Conservation (phyloP, 2,113 vertebrate species). For the Gambusia affinis region DNA sequence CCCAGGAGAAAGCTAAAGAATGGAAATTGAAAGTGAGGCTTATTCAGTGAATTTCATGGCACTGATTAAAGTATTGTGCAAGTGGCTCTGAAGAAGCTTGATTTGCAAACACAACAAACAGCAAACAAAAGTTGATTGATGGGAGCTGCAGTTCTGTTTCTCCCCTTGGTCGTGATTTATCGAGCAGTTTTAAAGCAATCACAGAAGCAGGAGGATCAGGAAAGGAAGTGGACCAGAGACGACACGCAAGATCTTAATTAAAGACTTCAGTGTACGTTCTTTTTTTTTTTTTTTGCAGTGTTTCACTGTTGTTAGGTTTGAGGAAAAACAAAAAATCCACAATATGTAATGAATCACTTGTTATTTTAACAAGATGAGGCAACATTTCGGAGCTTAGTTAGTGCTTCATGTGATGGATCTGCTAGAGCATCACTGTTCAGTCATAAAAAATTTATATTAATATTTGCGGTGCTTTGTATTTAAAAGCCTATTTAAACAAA, state of each 20-base stretch:
- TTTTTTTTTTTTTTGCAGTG: background rate
- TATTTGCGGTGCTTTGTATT: too few species aligned
- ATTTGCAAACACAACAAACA: background rate
- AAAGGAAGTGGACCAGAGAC: background rate
- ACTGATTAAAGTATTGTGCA: background rate
- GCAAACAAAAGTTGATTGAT: conserved; percentile 5
- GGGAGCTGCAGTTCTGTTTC: background rate
- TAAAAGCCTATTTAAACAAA: too few species aligned
- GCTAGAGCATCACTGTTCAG: background rate
- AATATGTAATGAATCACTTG: background rate
- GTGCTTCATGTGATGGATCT: background rate
- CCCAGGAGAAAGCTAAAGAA: background rate
- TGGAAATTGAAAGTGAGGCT: background rate
- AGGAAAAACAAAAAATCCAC: background rate
- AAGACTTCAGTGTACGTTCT: background rate
- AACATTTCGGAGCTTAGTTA: background rate
- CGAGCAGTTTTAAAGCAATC: conserved; percentile 3
- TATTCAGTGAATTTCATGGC: background rate
- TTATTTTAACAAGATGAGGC: background rate
- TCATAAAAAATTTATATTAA: too few species aligned
- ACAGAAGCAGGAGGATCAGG: background rate
- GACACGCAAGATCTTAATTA: background rate
- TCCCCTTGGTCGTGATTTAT: conserved; percentile 10
- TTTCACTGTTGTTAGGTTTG: background rate
- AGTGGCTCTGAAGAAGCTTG: background rate